Base-by-base conservation (phyloP, 2,797 vertebrate genomes). In the Acanthurus tractus region DNA sequence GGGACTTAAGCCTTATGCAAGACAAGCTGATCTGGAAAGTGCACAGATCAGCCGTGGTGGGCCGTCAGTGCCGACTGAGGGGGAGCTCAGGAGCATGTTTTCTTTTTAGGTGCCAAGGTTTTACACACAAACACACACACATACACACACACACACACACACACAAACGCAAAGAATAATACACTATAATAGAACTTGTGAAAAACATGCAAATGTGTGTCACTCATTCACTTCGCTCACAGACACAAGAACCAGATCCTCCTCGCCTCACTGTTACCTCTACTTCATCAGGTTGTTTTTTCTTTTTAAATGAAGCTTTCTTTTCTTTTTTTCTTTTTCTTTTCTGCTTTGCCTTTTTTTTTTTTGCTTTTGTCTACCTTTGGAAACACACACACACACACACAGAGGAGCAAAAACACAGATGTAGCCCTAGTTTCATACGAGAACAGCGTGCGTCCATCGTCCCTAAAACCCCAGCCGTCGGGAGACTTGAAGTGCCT, bases 401-500 rank as follows among this genome's bases (percentile, higher is more conserved):
- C 84, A 86, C 72, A 90, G 84, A 92, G 86, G 88, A 93, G 90
- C 87, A 34, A 88, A 70, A 17, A 90, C 90, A 88, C 87, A 91
- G 69, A 83, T 77, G 87, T 89, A 89, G 89, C 90, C 86, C 83
- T 66, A 66, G 83, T 82, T 78, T 83, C 61, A 80, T 69, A 73
- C 80, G 58, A 87, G 70, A 85, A 91, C 85, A 91, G 90, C 10
- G 17, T 53, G 46, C 78, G 23, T 70, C 76, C 78, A 59, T 76
- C 63, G 8, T 53, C 82, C 76, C 59, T 22, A 55, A 53, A 73
- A 25, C n/a, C 29, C 29, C 29, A 34, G 29, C 58, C 76, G 79
- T 88, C 88, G 91, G 93, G 93, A 94, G 93, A 91, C 92, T 90
- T 82, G 81, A 94, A 95, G 95, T 96, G 95, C 95, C 95, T 96